Conservation (phyloP, 2,113 vertebrate genomes). For the Rhabdomys dilectus region DNA sequence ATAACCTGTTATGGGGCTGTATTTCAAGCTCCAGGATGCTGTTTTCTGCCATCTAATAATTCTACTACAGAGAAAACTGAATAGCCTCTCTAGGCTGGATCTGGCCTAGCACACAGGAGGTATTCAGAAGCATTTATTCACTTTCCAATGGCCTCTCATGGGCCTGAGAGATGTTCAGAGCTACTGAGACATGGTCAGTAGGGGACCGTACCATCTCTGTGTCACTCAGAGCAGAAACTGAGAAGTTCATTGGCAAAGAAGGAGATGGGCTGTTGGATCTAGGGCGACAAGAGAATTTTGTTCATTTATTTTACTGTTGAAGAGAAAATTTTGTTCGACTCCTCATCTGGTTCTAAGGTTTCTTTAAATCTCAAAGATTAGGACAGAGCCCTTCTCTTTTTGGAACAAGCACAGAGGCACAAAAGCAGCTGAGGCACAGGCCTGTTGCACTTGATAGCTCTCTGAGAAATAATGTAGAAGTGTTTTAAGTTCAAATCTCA, state of each 20-base stretch:
- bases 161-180: neutral
- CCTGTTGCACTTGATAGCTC: neutral
- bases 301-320: neutral
- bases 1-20: neutral
- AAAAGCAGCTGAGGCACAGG: neutral
- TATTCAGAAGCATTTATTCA: neutral
- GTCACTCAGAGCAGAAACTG: neutral
- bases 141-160: neutral
- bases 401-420: neutral
- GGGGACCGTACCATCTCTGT: neutral
- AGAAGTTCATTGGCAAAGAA: neutral
- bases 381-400: neutral
- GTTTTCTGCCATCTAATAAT: neutral
- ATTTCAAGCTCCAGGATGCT: neutral
- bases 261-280: neutral
- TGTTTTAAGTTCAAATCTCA: neutral
- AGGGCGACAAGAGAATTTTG: neutral
- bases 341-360: neutral
- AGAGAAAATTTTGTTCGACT: neutral
- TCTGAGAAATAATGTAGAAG: neutral
- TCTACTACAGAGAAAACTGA: conserved; percentile 8
- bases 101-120: neutral
- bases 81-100: neutral
- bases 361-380: neutral
- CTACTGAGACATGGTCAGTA: neutral